Evolutionary conservation across 2,797 vertebrate species (phyloP), one percentile per base, ranked within the genome.

Genomic region (Melanotaenia maccullochi): DNA sequence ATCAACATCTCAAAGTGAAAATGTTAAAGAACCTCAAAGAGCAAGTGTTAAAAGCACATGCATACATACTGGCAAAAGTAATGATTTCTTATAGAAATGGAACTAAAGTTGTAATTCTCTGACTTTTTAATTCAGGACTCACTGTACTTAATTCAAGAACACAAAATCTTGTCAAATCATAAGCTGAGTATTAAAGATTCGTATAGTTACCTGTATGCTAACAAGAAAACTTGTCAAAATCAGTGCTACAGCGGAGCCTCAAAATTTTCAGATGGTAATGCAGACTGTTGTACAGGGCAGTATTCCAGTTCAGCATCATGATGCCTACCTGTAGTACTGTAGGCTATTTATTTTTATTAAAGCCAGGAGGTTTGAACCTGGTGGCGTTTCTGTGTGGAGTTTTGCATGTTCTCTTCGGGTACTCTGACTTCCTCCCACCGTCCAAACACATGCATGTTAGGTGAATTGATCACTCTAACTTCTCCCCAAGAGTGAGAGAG

Each of bases 1-100:
- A 87, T 87, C 79, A 78, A 71, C 82, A 91, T 83, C 84, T 91
- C 71, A 89, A 83, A 88, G 75, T 82, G 73, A 83, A 81, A 78
- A 62, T 68, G 74, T 83, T 79, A 69, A 75, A 77, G 82, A 68
- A 71, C 78, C 72, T 78, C 71, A 79, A 82, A 84, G 66, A 80
- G 82, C 67, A 69, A 75, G 68, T 33, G 56, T 85, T 85, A 65
- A 70, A 79, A 81, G 73, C 4, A 47, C 77, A 86, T 60, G 60
- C 68, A 30, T 33, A 30, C 28, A 51, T 1, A 5, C 72, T 36
- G 68, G 54, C 7, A 30, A 68, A 73, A 83, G 66, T 30, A 55
- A 68, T 66, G 57, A 47, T 12, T 72, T 38, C 51, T 82, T 49
- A 82, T 75, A 32, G 60, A 73, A 64, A 75, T 79, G 52, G 56